phyloP scores from a whole-genome alignment of 2,888 invertebrate genomes.

The Camponotus fellah region DNA sequence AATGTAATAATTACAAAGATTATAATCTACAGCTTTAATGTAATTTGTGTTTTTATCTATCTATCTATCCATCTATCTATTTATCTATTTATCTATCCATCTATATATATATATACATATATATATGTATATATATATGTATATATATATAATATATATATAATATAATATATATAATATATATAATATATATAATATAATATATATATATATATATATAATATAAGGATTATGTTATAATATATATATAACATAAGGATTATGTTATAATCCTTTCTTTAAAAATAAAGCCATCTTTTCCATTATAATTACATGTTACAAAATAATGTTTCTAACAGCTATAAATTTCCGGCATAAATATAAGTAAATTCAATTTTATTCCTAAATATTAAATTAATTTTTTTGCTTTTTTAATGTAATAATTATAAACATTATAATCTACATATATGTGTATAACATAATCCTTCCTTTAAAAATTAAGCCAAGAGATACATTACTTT shows the following conservation, averaged over 20 bases:
- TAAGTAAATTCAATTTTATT: conserved; percentile 2
- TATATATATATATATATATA: conserved; percentile 14
- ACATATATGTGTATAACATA: conserved; percentile 3
- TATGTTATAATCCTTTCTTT: not conserved
- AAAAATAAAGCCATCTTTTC: conserved; percentile 23
- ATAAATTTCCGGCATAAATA: not conserved
- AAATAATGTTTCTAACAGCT: not conserved
- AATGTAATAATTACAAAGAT: not conserved
- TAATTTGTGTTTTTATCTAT: not conserved
- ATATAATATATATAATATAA: too few relatives aligned
- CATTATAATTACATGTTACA: not conserved
- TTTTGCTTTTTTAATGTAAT: not conserved
- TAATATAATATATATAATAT: too few relatives aligned
- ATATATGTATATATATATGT: conserved; percentile 21
- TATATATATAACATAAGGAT: not conserved
- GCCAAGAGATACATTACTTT: not conserved
- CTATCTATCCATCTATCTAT: not conserved
- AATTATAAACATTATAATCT: conserved; percentile 11
- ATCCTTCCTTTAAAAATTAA: conserved; percentile 19
- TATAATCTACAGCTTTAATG: conserved; percentile 23
- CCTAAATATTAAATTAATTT: not conserved
- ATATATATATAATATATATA: too few relatives aligned
- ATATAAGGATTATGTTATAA: conserved; percentile 5
- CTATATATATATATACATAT: not conserved
- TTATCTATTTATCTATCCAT: too few relatives aligned